Base-by-base conservation (phyloP, 2,888 invertebrate genomes). In the Petrolisthes cinctipes region DNA sequence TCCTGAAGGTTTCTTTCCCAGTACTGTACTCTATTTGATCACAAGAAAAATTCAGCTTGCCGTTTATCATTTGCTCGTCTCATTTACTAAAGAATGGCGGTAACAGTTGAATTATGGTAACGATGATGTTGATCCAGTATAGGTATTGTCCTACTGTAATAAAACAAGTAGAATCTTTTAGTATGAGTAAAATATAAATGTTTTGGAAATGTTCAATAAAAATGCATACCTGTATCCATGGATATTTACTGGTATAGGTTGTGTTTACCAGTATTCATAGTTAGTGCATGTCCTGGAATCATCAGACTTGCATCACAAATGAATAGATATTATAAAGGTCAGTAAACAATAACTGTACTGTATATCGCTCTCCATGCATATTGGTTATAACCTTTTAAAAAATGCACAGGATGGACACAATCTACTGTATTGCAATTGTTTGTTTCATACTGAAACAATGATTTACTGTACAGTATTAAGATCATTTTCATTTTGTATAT, bases 381-480 rank as follows among this genome's bases (percentile, higher is more conserved):
- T 61, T 61, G 17, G 61, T 9, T 17, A 61, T 61, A 11, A 17
- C 61, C 61, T 61, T 17, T 61, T 9, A 9, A 11, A 61, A 17
- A 71, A 71, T n/a, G 20, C 71, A 11, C 71, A 20, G 71, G 71
- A 71, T 11, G 71, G 20, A 71, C 71, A 71, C 20, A n/a, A 71
- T 71, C 20, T 14, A 71, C 71, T 71, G 71, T 71, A 71, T 71
- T 71, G 20, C 71, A 71, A 71, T 71, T 71, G 20, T 82, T 66
- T 82, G 68, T 82, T 82, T 82, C 68, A 82, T 82, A 82, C 66
- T 66, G 82, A 82, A 82, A 66, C 82, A 82, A 61, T 82, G 68
- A 82, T 82, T 82, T 82, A 82, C 66, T 82, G 82, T 82, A 82
- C 82, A 82, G 82, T 82, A 82, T 82, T 82, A 82, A 66, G 71